Percentiles rank a stretch among this genome's conserved stretches.
Conservation (phyloP, 2,113 vertebrate genomes). For the Rhipidura dahli region DNA sequence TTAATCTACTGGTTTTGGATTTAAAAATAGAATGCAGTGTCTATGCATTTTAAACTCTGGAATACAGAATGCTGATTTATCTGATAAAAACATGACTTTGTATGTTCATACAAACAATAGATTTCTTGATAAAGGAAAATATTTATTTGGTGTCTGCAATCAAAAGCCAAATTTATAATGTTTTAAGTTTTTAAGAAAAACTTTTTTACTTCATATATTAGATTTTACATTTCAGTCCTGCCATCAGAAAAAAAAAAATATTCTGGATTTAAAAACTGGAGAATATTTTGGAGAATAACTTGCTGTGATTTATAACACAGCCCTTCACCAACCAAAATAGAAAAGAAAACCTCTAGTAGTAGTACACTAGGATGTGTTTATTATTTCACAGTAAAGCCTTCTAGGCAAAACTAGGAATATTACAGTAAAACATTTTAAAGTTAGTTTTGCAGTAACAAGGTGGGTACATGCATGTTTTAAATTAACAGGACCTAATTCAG, state of each 20-base stretch:
- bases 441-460: neutral
- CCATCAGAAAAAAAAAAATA: neutral
- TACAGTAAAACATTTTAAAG: neutral
- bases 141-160: neutral
- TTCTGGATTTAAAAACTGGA: neutral
- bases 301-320: neutral
- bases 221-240: neutral
- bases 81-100: neutral
- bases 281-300: neutral
- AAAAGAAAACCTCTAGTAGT: neutral
- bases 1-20: neutral
- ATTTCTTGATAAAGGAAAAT: neutral
- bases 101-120: neutral
- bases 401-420: neutral
- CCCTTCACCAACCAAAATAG: neutral
- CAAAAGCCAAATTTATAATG: neutral
- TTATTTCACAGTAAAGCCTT: neutral
- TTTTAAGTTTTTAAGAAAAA: neutral
- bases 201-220: neutral
- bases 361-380: neutral
- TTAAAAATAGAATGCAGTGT: neutral
- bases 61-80: neutral
- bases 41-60: neutral
- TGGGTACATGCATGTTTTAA: neutral
- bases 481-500: neutral